Evolutionary conservation across 2,113 vertebrate species (phyloP).

Genomic region (Nothoprocta perdicaria): DNA sequence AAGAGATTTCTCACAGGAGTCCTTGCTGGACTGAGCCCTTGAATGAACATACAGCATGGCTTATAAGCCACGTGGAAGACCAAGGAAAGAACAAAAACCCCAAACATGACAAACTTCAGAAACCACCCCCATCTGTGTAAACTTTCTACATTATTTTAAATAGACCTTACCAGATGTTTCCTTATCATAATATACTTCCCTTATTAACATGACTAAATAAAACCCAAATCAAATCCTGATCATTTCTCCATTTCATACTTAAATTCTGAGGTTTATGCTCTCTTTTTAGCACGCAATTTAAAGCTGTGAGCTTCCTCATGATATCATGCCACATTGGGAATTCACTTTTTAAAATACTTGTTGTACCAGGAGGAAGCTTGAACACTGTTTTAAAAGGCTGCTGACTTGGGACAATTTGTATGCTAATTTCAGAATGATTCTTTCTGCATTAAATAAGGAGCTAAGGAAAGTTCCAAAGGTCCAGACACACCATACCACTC

Average conservation of each 20-base stretch:
- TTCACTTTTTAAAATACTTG: not conserved
- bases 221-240: not conserved
- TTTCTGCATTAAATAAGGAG: conserved; percentile 70
- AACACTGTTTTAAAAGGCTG: conserved; percentile 49
- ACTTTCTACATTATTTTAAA: not conserved
- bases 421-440: conserved; percentile 76
- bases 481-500: conserved; percentile 58
- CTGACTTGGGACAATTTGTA: conserved; percentile 73
- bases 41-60: not conserved
- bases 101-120: not conserved
- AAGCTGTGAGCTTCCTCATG: not conserved
- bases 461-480: conserved; percentile 83
- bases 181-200: not conserved
- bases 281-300: not conserved
- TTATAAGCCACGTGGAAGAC: not conserved
- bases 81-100: not conserved
- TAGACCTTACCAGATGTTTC: not conserved
- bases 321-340: not conserved
- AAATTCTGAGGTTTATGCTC: not conserved
- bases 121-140: not conserved
- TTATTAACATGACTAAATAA: not conserved
- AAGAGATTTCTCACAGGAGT: fast-evolving
- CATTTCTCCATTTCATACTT: not conserved
- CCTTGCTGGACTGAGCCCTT: not conserved
- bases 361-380: conserved; percentile 37